These are phyloP conservation scores for Peromyscus attwateri DNA, from an alignment of 2,797 vertebrate genomes.

Conservation along the genomic window DNA sequence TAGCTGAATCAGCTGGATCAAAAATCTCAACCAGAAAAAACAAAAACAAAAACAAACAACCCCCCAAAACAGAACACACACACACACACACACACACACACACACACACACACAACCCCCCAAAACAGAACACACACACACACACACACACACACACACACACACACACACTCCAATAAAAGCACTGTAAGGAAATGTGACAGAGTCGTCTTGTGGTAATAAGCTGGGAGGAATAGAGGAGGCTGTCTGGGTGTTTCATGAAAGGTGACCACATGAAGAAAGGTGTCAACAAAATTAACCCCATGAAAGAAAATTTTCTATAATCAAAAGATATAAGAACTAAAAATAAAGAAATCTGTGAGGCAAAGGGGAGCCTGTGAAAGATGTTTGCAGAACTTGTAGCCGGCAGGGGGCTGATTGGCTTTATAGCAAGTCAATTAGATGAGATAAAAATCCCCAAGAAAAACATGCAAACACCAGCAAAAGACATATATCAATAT, in stretches of 20 bases:
- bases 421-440: background rate
- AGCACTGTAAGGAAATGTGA: background rate
- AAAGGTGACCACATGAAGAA: background rate
- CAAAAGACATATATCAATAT: background rate
- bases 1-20: background rate
- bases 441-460: background rate
- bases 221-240: background rate
- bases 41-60: background rate
- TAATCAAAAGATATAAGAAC: background rate
- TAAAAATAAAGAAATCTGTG: background rate
- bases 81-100: background rate
- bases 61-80: no score
- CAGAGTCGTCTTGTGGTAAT: background rate
- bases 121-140: no score
- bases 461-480: background rate
- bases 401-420: background rate
- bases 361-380: background rate
- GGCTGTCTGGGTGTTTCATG: background rate
- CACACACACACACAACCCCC: background rate
- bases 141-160: background rate
- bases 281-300: background rate
- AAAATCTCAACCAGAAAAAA: background rate
- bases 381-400: background rate
- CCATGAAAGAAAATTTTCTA: background rate
- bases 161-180: background rate